Conservation (phyloP, 2,888 invertebrate species). For the Hemaris fuciformis region DNA sequence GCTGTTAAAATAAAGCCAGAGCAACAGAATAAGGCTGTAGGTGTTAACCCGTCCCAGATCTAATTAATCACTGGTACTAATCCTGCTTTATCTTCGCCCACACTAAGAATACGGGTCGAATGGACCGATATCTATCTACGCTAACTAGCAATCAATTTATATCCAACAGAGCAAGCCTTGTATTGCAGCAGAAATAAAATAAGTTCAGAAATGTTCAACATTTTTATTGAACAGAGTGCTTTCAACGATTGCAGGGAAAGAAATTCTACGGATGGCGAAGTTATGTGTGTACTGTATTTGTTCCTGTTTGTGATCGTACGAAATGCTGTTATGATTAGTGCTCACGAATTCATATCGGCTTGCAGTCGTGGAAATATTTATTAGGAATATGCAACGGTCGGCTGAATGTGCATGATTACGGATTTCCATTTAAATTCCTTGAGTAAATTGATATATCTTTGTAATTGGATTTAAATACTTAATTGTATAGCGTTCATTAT, state of each 20-base stretch:
- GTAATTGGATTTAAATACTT: too few relatives aligned
- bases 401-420: not conserved
- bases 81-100: slow-evolving; percentile 5
- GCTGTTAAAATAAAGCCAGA: not conserved
- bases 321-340: not conserved
- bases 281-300: not conserved
- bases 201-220: slow-evolving; percentile 2
- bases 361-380: not conserved
- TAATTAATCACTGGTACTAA: slow-evolving; percentile 3
- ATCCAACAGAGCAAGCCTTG: not conserved
- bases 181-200: slow-evolving; percentile 2
- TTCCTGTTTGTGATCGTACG: not conserved
- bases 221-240: not conserved
- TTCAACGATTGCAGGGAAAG: not conserved
- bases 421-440: too few relatives aligned
- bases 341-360: not conserved
- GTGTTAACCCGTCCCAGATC: slow-evolving; percentile 4
- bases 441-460: too few relatives aligned
- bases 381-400: not conserved
- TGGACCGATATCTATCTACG: slow-evolving; percentile 1
- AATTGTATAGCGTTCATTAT: too few relatives aligned
- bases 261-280: not conserved
- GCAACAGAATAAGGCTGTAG: not conserved
- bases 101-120: slow-evolving; percentile 7
- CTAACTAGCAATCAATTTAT: slow-evolving; percentile 7